Base-by-base conservation (phyloP, 2,888 invertebrate genomes). In the Nebria brevicollis region DNA sequence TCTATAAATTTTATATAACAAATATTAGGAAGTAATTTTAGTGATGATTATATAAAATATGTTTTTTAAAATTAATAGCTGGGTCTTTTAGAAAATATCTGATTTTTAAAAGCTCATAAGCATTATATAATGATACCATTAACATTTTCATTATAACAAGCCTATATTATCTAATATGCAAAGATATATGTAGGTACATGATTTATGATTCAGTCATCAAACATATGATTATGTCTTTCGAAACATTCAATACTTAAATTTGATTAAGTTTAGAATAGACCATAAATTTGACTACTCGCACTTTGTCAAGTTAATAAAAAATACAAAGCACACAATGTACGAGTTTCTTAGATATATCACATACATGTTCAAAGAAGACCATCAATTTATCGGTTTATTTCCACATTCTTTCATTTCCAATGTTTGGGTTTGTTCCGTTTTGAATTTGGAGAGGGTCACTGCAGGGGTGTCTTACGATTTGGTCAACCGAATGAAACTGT, bases 371-470 rank as follows among this genome's bases (percentile, higher is more conserved):
- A 20, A 26, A 70, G 8, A 26, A 70, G 70, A 70, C 74, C 66
- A 74, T 75, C 68, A 79, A 79, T 79, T 79, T 79, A 79, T 80
- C 80, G 70, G 75, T 80, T 64, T 72, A 80, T 80, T 80, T 80
- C 68, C 70, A 70, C 72, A 80, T 80, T 80, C 75, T 80, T 75
- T 43, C 34, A 11, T 26, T 11, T 74, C 10, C 70, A 70, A 26
- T 11, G 70, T 25, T 70, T 20, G 70, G 11, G 70, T 70, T 70
- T 70, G 66, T 79, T 79, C 79, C 74, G 74, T 74, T 79, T 43
- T 54, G 34, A 54, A 54, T 54, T 54, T 54, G 54, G 54, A 54
- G 54, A 54, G 54, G 6, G 13, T 8, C 54, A 54, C 54, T 54
- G 54, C 54, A 54, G 54, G 54, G 54, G 54, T 54, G 34, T 34